A percentile compares a stretch with the other conserved stretches of the same genome.
These are phyloP conservation scores for Anastrepha ludens DNA, from an alignment of 1,140 invertebrate species.

Conservation along the genomic window DNA sequence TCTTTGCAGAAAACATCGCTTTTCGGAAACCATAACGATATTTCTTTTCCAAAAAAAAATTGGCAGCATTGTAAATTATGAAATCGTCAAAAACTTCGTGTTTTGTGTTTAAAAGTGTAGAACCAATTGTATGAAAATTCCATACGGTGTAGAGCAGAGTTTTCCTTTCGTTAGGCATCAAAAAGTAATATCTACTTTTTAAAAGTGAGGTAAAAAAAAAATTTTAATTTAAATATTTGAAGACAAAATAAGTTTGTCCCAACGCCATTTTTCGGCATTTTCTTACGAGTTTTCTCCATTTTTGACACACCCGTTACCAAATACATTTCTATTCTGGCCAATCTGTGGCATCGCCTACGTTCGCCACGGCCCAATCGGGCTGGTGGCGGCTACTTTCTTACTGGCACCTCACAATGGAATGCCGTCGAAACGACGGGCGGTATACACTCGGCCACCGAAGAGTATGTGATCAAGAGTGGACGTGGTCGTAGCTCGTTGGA, in stretches of 20 bases:
- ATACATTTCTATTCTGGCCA: slow-evolving; percentile 65
- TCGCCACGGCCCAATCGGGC: slow-evolving; percentile 74
- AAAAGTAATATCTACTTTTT: too few relatives aligned
- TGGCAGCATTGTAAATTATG: not conserved
- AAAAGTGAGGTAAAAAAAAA: not conserved
- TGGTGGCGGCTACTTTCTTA: slow-evolving; percentile 72
- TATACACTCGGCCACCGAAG: slow-evolving; percentile 60
- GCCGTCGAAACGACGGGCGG: slow-evolving; percentile 49
- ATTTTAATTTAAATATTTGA: not conserved
- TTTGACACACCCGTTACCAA: not conserved
- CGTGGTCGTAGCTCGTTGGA: slow-evolving; percentile 32
- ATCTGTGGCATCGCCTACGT: slow-evolving; percentile 73
- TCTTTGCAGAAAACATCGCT: not conserved
- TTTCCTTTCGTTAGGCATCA: too few relatives aligned
- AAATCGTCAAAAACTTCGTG: not conserved
- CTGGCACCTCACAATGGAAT: slow-evolving; percentile 60
- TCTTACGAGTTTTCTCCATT: too few relatives aligned
- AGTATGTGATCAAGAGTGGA: slow-evolving; percentile 69
- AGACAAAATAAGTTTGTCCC: not conserved
- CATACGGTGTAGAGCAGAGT: too few relatives aligned
- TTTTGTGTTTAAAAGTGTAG: not conserved
- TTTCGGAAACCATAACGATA: not conserved
- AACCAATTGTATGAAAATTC: not conserved
- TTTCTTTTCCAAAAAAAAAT: not conserved
- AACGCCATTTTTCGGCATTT: not conserved